Evolutionary conservation across 2,113 vertebrate genomes (phyloP).

Genomic region (Leucoraja erinaceus): DNA sequence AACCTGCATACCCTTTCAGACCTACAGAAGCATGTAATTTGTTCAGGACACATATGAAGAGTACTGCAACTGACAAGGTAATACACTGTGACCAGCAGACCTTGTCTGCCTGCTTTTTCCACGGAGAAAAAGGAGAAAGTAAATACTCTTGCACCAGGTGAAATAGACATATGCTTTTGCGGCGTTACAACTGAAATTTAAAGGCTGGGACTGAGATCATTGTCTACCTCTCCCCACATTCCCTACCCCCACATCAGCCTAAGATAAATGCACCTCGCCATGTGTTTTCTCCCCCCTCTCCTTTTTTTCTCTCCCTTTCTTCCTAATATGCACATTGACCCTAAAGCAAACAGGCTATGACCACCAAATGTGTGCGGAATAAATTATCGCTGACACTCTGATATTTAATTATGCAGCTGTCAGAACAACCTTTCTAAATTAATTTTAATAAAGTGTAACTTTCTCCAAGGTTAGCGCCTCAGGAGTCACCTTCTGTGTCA

Average conservation of each 20-base stretch:
- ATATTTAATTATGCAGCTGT: constrained; percentile 99
- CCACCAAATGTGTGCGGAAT: constrained; percentile 87
- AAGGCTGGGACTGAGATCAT: neutral
- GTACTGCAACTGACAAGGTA: constrained; percentile 62
- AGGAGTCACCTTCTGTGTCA: constrained; percentile 95
- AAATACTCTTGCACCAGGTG: constrained; percentile 30
- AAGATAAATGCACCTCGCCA: neutral
- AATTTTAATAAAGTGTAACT: constrained; percentile 99
- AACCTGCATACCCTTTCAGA: constrained; percentile 54
- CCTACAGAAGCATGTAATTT: constrained; percentile 62
- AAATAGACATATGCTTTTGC: constrained; percentile 16
- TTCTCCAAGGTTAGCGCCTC: constrained; percentile 92
- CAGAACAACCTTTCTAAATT: constrained; percentile 93
- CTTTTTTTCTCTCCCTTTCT: neutral
- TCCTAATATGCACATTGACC: constrained; percentile 59
- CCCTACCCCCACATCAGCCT: neutral
- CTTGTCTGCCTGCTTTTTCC: constrained; percentile 54
- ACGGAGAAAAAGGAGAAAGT: neutral
- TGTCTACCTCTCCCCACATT: neutral
- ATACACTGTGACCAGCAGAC: constrained; percentile 63
- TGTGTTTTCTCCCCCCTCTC: neutral
- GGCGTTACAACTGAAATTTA: neutral
- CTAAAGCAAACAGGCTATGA: constrained; percentile 72
- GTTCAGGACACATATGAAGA: constrained; percentile 62
- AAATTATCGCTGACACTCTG: constrained; percentile 98